These are phyloP conservation scores for Mormyrops boulengeri DNA, from an alignment of 2,797 vertebrate genomes.

Conservation along the genomic window DNA sequence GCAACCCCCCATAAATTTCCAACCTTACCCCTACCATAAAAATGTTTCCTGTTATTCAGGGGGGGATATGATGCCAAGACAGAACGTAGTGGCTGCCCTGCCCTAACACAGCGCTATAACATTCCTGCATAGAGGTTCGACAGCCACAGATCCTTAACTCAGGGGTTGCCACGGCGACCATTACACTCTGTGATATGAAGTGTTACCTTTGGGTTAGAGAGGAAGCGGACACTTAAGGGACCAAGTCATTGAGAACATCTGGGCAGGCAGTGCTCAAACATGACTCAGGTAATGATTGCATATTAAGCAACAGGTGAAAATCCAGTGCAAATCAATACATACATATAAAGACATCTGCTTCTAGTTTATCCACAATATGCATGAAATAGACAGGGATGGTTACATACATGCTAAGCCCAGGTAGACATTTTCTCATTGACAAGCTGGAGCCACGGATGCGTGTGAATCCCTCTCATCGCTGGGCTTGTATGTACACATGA, in stretches of 20 bases:
- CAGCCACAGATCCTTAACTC: not conserved
- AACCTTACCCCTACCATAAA: not conserved
- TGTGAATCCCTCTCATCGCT: not conserved
- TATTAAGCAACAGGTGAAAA: constrained; percentile 23
- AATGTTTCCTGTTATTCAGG: not conserved
- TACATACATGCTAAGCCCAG: not conserved
- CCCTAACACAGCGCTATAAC: not conserved
- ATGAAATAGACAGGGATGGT: not conserved
- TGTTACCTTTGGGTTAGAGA: not conserved
- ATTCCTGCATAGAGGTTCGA: not conserved
- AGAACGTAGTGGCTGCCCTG: not conserved
- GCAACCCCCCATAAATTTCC: not conserved
- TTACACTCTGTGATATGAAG: not conserved
- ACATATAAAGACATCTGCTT: constrained; percentile 12
- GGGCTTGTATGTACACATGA: not conserved
- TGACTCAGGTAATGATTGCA: constrained; percentile 22
- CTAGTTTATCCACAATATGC: constrained; percentile 11
- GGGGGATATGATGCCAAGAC: not conserved
- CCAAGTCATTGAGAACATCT: not conserved
- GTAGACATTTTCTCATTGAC: not conserved
- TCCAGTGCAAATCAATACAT: constrained; percentile 27
- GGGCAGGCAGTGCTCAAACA: not conserved
- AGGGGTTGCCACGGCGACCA: not conserved
- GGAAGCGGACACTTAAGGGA: not conserved
- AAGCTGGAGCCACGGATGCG: not conserved